A percentile compares a stretch with the other conserved stretches of the same genome.
phyloP scores from a whole-genome alignment of 2,797 vertebrate genomes.

The Microcaecilia unicolor region DNA sequence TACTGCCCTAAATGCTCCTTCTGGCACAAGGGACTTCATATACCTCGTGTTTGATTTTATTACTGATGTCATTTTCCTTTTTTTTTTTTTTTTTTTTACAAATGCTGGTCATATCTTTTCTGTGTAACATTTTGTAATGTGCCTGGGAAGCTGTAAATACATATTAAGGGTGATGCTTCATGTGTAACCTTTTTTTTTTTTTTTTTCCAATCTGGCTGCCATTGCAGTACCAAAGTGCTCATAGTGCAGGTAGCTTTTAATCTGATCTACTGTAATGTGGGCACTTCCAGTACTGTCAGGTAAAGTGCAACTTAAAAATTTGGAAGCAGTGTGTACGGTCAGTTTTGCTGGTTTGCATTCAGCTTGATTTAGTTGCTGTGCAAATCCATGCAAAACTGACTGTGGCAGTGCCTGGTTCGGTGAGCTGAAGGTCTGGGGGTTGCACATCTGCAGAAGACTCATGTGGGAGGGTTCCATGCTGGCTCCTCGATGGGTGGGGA shows the following conservation, averaged over 20 bases:
- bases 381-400: constrained; percentile 99
- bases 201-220: constrained; percentile 36
- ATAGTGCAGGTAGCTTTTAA: constrained; percentile 92
- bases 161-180: constrained; percentile 1
- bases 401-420: constrained; percentile 41
- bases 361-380: constrained; percentile 82
- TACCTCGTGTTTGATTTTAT: no score
- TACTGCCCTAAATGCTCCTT: constrained; percentile 99
- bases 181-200: background rate
- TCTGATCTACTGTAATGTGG: constrained; percentile 86
- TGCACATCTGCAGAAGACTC: background rate
- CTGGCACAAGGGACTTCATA: constrained; percentile 73
- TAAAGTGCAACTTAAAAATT: constrained; percentile 27
- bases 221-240: constrained; percentile 94
- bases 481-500: constrained; percentile 65
- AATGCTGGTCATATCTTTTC: background rate
- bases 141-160: no score
- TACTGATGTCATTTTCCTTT: background rate
- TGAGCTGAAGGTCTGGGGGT: background rate
- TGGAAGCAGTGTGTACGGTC: constrained; percentile 48
- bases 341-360: constrained; percentile 97
- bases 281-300: constrained; percentile 88
- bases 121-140: no score
- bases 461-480: constrained; percentile 5
- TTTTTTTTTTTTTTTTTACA: background rate